Evolutionary conservation across 2,113 vertebrate species (phyloP).

Genomic region (Rhadina sibilatrix): DNA sequence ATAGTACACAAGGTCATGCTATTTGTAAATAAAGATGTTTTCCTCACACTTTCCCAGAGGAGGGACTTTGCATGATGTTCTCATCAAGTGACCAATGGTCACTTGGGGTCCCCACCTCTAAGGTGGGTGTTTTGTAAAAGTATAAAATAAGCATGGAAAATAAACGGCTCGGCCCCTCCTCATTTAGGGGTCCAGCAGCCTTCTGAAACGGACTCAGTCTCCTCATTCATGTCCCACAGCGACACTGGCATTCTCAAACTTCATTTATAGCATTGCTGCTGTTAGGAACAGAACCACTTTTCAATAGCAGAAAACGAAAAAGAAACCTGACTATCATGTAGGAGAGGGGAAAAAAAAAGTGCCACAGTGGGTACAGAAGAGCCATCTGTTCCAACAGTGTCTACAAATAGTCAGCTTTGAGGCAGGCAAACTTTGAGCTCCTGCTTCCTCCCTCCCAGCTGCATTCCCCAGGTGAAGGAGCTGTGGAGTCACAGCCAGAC

Average conservation of each 20-base stretch:
- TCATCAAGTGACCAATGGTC: no score
- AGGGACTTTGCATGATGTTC: no score
- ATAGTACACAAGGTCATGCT: no score
- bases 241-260: not conserved
- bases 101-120: no score
- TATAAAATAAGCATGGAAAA: no score
- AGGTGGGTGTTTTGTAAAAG: no score
- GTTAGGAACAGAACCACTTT: not conserved
- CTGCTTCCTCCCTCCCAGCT: not conserved
- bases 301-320: not conserved
- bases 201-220: no score
- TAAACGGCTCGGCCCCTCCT: no score
- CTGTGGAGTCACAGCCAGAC: not conserved
- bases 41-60: no score
- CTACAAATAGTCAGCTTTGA: not conserved
- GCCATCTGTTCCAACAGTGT: not conserved
- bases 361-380: not conserved
- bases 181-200: no score
- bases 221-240: no score
- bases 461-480: not conserved
- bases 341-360: not conserved
- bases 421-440: not conserved
- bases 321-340: not conserved
- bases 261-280: not conserved
- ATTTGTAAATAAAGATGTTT: no score